A percentile compares a stretch with the other conserved stretches of the same genome.
These are phyloP conservation scores for Varecia variegata DNA, from an alignment of 2,797 vertebrate genomes.

Conservation along the genomic window DNA sequence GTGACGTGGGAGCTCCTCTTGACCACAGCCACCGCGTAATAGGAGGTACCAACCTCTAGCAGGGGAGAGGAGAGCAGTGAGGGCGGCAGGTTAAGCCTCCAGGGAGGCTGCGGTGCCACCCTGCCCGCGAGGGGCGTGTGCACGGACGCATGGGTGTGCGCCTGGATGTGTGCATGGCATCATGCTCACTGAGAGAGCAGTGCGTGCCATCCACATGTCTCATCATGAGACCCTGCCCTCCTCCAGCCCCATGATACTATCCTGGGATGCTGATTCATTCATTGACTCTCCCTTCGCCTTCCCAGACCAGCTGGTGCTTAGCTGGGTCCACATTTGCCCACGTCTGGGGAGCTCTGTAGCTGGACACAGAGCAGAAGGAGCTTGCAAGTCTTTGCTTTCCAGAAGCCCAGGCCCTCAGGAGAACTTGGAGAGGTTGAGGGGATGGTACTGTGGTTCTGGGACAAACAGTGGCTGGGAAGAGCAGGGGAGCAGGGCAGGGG, in stretches of 20 bases:
- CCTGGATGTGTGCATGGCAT: accelerated
- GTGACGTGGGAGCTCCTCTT: conserved; percentile 86
- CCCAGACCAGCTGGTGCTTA: not conserved
- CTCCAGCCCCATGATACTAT: accelerated
- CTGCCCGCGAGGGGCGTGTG: accelerated
- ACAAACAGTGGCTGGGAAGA: not conserved
- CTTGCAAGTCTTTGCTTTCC: not conserved
- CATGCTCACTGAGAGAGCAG: not conserved
- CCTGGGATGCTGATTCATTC: not conserved
- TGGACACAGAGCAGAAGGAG: not conserved
- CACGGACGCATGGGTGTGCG: accelerated
- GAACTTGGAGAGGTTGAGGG: not conserved
- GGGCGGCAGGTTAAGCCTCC: not conserved
- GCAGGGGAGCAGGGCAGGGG: not conserved
- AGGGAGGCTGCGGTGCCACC: not conserved
- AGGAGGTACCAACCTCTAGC: conserved; percentile 85
- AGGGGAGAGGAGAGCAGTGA: not conserved
- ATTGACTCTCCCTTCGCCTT: not conserved
- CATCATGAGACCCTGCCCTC: not conserved
- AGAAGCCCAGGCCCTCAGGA: not conserved
- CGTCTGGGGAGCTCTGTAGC: not conserved
- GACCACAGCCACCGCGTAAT: conserved; percentile 94
- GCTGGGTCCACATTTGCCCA: not conserved
- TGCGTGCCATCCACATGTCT: accelerated
- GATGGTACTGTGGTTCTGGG: accelerated